A percentile compares a stretch with the other conserved stretches of the same genome.
phyloP scores from a whole-genome alignment of 2,888 invertebrate species.

The Folsomia manolachei region DNA sequence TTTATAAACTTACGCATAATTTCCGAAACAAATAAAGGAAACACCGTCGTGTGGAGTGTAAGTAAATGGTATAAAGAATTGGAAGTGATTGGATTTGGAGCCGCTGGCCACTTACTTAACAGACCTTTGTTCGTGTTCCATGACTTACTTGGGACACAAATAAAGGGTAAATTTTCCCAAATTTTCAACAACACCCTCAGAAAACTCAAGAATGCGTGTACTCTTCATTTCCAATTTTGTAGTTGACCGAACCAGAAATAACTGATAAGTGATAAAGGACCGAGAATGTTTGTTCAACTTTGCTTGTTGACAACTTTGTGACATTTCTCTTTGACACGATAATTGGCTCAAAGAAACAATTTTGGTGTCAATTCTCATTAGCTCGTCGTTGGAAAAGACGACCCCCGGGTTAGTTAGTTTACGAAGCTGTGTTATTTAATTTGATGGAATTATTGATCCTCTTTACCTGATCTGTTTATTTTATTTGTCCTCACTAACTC shows the following conservation, averaged over 20 bases:
- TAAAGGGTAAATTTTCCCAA: neutral
- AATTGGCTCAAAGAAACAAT: constrained; percentile 28
- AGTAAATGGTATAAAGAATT: too few relatives aligned
- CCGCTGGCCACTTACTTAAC: too few relatives aligned
- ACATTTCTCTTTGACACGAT: constrained; percentile 28
- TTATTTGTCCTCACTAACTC: too few relatives aligned
- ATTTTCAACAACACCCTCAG: neutral
- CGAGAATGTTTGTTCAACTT: neutral
- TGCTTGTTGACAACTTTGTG: constrained; percentile 21
- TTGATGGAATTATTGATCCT: neutral
- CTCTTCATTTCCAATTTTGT: neutral
- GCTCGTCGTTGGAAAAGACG: constrained; percentile 35
- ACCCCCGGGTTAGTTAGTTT: constrained; percentile 15
- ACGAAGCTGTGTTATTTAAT: neutral
- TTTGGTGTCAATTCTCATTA: constrained; percentile 46
- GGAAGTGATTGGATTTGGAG: too few relatives aligned
- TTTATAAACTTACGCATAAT: too few relatives aligned
- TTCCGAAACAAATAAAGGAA: too few relatives aligned
- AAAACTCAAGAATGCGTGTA: neutral
- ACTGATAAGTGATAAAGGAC: constrained; percentile 9
- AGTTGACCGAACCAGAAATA: neutral
- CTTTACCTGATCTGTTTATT: too few relatives aligned
- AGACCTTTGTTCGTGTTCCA: neutral
- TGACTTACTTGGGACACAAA: too few relatives aligned
- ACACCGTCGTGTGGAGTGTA: too few relatives aligned